phyloP scores from a whole-genome alignment of 2,888 invertebrate species.

The Eueremaeus valkanovi region DNA sequence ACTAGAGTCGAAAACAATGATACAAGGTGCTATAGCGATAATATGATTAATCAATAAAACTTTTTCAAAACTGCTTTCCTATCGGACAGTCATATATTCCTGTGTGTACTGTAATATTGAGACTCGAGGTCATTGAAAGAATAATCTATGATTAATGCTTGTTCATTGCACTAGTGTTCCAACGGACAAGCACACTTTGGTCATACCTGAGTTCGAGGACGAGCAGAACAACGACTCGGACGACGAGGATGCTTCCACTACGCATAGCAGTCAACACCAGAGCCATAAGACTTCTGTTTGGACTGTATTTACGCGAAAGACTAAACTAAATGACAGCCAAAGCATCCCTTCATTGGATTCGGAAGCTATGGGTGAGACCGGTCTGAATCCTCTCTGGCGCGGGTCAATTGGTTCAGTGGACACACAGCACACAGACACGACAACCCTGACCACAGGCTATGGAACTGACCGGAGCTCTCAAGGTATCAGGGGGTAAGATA shows the following conservation, averaged over 20 bases:
- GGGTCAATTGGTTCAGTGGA: not conserved
- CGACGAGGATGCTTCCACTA: slow-evolving; percentile 51
- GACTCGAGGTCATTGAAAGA: no score
- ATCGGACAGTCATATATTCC: no score
- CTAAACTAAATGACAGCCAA: slow-evolving; percentile 33
- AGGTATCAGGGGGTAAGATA: slow-evolving; percentile 45
- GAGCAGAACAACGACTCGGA: slow-evolving; percentile 55
- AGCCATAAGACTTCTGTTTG: slow-evolving; percentile 18
- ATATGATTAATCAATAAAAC: no score
- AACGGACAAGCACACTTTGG: slow-evolving; percentile 58
- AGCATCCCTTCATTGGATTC: slow-evolving; percentile 39
- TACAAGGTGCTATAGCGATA: no score
- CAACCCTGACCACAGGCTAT: slow-evolving; percentile 1
- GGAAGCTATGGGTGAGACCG: slow-evolving; percentile 33
- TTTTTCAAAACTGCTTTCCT: no score
- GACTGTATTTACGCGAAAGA: slow-evolving; percentile 25
- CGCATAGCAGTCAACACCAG: slow-evolving; percentile 33
- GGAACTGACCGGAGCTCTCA: slow-evolving; percentile 37
- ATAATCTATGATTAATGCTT: no score
- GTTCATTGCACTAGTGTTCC: slow-evolving; percentile 57
- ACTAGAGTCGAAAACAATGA: no score
- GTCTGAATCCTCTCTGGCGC: not conserved
- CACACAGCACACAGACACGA: not conserved
- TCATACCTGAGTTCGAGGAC: slow-evolving; percentile 58
- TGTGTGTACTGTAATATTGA: no score